Conservation (phyloP, 2,888 invertebrate genomes). For the Emesis russula region DNA sequence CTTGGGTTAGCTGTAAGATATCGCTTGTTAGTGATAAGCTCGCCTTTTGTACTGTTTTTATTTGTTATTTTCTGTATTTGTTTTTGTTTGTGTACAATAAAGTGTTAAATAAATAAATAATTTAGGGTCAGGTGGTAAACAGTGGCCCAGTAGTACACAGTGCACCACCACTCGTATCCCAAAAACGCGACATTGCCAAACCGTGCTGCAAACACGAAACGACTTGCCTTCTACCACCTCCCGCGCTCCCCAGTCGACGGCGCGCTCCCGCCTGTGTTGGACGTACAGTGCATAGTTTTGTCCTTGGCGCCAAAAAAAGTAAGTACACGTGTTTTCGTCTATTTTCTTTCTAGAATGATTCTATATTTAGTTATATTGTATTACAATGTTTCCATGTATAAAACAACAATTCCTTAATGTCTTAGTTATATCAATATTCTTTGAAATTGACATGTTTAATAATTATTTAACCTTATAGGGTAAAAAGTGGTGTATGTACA, state of each 20-base stretch:
- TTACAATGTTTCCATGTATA: not conserved
- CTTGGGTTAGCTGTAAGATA: too few species aligned
- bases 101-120: too few species aligned
- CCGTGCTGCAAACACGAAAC: not conserved
- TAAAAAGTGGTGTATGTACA: not conserved
- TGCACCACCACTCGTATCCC: not conserved
- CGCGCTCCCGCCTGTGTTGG: not conserved
- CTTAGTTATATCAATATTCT: not conserved
- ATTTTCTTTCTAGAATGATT: not conserved
- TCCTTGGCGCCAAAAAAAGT: not conserved
- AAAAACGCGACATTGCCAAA: not conserved
- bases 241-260: not conserved
- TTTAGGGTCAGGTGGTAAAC: not conserved
- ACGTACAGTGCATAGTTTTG: not conserved
- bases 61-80: too few species aligned
- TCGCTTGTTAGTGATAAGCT: too few species aligned
- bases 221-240: not conserved
- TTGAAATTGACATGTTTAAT: not conserved
- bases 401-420: not conserved
- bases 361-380: not conserved
- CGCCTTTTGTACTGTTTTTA: too few species aligned
- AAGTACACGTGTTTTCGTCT: not conserved
- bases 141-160: slow-evolving; percentile 1
- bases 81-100: too few species aligned
- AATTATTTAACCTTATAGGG: not conserved